Evolutionary conservation across 2,113 vertebrate genomes (phyloP).

Genomic region (Dunckerocampus dactyliophorus): DNA sequence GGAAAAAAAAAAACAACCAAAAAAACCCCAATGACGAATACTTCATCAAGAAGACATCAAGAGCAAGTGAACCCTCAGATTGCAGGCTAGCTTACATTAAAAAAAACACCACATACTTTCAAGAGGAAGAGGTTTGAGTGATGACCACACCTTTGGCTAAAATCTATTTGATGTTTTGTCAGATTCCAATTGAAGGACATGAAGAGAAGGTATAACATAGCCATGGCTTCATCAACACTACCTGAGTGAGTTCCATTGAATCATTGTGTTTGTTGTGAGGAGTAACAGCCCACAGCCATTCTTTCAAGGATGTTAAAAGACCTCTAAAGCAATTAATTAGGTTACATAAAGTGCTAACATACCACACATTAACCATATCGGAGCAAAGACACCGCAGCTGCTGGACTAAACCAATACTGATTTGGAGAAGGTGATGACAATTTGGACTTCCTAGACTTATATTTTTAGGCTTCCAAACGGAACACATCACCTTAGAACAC

Average conservation of each 20-base stretch:
- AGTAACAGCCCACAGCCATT: slow-evolving; percentile 74
- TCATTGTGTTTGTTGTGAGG: slow-evolving; percentile 63
- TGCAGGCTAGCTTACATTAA: slow-evolving; percentile 13
- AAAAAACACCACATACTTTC: slow-evolving; percentile 26
- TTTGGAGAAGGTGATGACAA: slow-evolving; percentile 44
- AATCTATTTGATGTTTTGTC: slow-evolving; percentile 46
- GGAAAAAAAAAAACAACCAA: slow-evolving; percentile 9
- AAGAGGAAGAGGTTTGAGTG: slow-evolving; percentile 12
- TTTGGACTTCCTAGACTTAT: slow-evolving; percentile 46
- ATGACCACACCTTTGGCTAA: slow-evolving; percentile 30
- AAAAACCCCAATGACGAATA: slow-evolving; percentile 36
- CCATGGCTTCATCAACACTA: slow-evolving; percentile 77
- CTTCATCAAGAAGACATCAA: slow-evolving; percentile 10
- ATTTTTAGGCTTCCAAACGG: slow-evolving; percentile 12
- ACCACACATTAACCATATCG: slow-evolving; percentile 66
- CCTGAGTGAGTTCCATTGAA: slow-evolving; percentile 78
- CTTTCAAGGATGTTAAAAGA: slow-evolving; percentile 65
- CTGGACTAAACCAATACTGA: slow-evolving; percentile 38
- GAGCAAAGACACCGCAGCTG: slow-evolving; percentile 31
- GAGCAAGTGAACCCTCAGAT: slow-evolving; percentile 26
- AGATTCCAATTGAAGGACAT: slow-evolving; percentile 43
- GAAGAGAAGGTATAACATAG: slow-evolving; percentile 41
- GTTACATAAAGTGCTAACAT: slow-evolving; percentile 78
- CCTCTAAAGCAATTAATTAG: slow-evolving; percentile 61
- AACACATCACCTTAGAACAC: background rate